Percentiles rank a stretch among this genome's conserved stretches.
Evolutionary conservation across 2,888 invertebrate genomes (phyloP).

Genomic region (Dryocosmus kuriphilus): DNA sequence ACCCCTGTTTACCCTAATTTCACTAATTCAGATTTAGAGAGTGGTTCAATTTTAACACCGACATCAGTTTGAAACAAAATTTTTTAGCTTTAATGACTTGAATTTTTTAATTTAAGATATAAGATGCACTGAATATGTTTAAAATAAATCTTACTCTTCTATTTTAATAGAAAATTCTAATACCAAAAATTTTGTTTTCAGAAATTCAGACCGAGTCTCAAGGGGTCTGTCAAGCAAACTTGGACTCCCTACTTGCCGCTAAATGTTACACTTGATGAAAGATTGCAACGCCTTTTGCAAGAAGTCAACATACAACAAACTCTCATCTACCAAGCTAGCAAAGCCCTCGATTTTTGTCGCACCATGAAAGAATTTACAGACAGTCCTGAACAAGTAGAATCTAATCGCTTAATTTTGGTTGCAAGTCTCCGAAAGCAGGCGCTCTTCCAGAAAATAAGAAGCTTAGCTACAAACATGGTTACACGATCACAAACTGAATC

Average conservation of each 20-base stretch:
- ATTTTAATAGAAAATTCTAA: not conserved
- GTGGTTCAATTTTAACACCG: too few species aligned
- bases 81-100: too few species aligned
- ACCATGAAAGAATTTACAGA: slow-evolving; percentile 77
- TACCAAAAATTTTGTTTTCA: slow-evolving; percentile 40
- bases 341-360: slow-evolving; percentile 78
- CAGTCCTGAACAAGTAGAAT: slow-evolving; percentile 79
- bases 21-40: too few species aligned
- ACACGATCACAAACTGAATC: not conserved
- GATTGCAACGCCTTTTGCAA: slow-evolving; percentile 60
- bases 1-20: too few species aligned
- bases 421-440: slow-evolving; percentile 66
- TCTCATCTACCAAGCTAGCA: slow-evolving; percentile 74
- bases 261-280: slow-evolving; percentile 43
- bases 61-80: too few species aligned
- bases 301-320: slow-evolving; percentile 64
- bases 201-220: slow-evolving; percentile 52
- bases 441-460: slow-evolving; percentile 59
- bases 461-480: slow-evolving; percentile 36
- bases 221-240: not conserved
- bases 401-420: slow-evolving; percentile 78
- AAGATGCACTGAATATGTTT: too few species aligned
- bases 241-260: slow-evolving; percentile 43
- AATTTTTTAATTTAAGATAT: too few species aligned
- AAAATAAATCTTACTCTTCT: not conserved